Percentiles rank a stretch among this genome's conserved stretches.
phyloP scores from a whole-genome alignment of 2,113 vertebrate genomes.

The Hylia prasina region DNA sequence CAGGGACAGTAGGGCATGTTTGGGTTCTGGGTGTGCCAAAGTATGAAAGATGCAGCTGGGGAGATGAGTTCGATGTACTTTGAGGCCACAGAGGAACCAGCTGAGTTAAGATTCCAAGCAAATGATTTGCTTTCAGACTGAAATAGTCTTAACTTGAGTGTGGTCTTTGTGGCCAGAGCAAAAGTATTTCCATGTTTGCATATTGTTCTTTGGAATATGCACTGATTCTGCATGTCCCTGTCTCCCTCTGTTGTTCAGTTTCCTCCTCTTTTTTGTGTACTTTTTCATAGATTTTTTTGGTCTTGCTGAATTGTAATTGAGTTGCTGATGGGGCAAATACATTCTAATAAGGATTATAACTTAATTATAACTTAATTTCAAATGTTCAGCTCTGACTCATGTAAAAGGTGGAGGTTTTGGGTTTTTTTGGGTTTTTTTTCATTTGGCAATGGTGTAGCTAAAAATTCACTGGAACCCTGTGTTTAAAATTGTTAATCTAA shows the following conservation, averaged over 20 bases:
- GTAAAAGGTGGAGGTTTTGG: background rate
- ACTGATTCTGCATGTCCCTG: slow-evolving; percentile 37
- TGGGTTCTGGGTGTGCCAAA: background rate
- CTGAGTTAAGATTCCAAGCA: background rate
- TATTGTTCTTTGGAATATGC: background rate
- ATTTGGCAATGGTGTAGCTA: background rate
- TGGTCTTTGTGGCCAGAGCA: slow-evolving; percentile 52
- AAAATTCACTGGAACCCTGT: background rate
- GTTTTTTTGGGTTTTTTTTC: background rate
- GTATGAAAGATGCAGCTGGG: background rate
- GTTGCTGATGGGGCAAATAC: slow-evolving; percentile 39
- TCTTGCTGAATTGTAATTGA: slow-evolving; percentile 4
- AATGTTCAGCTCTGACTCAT: slow-evolving; percentile 28
- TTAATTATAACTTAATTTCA: slow-evolving; percentile 62
- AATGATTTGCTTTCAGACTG: background rate
- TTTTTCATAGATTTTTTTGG: background rate
- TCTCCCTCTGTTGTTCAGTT: slow-evolving; percentile 55
- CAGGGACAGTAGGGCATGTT: rapidly evolving
- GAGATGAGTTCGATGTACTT: background rate
- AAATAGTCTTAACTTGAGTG: background rate
- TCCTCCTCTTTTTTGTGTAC: background rate
- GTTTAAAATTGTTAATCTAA: background rate
- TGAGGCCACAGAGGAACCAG: background rate
- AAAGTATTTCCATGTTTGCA: slow-evolving; percentile 8
- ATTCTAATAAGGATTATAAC: slow-evolving; percentile 59